phyloP scores from a whole-genome alignment of 2,888 invertebrate species.

The Drosophila anceps region DNA sequence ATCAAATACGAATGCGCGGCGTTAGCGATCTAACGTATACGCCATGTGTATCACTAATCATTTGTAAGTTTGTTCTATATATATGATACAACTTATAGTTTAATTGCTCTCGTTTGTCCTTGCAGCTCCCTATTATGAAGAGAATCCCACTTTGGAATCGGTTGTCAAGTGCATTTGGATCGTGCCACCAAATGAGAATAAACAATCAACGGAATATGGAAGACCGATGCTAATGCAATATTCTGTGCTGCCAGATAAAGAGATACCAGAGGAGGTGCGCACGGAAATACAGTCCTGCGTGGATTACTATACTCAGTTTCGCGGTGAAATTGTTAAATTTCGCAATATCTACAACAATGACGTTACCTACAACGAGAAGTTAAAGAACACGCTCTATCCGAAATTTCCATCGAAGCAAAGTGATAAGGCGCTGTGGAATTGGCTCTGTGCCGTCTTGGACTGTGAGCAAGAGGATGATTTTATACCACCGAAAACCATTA shows the following conservation, averaged over 20 bases:
- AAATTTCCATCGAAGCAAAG: constrained; percentile 93
- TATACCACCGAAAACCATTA: constrained; percentile 86
- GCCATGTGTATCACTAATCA: constrained; percentile 96
- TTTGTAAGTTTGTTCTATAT: constrained; percentile 88
- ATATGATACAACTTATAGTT: too few species aligned
- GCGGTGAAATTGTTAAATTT: constrained; percentile 89
- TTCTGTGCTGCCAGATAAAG: constrained; percentile 92
- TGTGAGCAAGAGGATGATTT: constrained; percentile 91
- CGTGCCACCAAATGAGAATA: constrained; percentile 96
- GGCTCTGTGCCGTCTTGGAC: constrained; percentile 91
- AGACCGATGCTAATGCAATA: constrained; percentile 96
- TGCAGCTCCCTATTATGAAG: constrained; percentile 93
- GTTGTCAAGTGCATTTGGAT: constrained; percentile 96
- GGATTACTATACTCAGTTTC: constrained; percentile 91
- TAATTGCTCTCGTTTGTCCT: constrained; percentile 47
- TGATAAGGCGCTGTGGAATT: constrained; percentile 92
- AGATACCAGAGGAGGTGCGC: constrained; percentile 92
- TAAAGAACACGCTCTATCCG: constrained; percentile 92
- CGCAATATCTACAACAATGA: constrained; percentile 86
- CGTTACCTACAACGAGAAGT: constrained; percentile 92
- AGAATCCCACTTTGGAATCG: constrained; percentile 92
- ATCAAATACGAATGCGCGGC: constrained; percentile 97
- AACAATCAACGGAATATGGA: constrained; percentile 94
- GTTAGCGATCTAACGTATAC: constrained; percentile 95
- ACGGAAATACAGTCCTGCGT: constrained; percentile 94